phyloP scores from a whole-genome alignment of 2,113 vertebrate genomes.

The Prionailurus bengalensis region DNA sequence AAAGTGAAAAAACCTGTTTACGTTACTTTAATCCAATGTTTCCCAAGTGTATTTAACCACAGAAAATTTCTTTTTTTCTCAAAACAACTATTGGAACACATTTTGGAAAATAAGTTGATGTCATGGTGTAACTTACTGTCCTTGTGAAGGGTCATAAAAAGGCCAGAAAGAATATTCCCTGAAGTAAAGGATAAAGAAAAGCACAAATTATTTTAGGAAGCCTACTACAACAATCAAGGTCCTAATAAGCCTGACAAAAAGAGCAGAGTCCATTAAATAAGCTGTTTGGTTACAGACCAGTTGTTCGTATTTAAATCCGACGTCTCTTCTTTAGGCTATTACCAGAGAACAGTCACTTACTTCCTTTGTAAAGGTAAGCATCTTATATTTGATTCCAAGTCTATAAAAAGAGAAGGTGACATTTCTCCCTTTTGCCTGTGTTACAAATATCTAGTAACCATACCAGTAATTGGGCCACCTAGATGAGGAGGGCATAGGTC shows the following conservation, averaged over 20 bases:
- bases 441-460: background rate
- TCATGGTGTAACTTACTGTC: constrained; percentile 46
- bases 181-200: constrained; percentile 59
- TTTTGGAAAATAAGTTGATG: constrained; percentile 72
- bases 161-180: constrained; percentile 14
- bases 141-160: constrained; percentile 56
- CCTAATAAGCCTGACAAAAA: background rate
- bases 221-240: background rate
- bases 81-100: constrained; percentile 64
- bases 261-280: background rate
- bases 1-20: constrained; percentile 37
- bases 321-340: background rate
- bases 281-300: background rate
- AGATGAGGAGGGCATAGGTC: background rate
- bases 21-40: background rate
- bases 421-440: constrained; percentile 30
- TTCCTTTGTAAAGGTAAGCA: constrained; percentile 34
- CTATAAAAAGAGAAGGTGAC: background rate
- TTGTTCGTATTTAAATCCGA: constrained; percentile 32
- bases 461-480: background rate
- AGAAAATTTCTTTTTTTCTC: background rate
- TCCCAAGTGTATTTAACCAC: constrained; percentile 45
- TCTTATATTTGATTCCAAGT: constrained; percentile 16
- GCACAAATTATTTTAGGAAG: background rate
- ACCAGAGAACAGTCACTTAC: background rate